phyloP scores from a whole-genome alignment of 2,888 invertebrate genomes.

The Petrophora chlorosata region DNA sequence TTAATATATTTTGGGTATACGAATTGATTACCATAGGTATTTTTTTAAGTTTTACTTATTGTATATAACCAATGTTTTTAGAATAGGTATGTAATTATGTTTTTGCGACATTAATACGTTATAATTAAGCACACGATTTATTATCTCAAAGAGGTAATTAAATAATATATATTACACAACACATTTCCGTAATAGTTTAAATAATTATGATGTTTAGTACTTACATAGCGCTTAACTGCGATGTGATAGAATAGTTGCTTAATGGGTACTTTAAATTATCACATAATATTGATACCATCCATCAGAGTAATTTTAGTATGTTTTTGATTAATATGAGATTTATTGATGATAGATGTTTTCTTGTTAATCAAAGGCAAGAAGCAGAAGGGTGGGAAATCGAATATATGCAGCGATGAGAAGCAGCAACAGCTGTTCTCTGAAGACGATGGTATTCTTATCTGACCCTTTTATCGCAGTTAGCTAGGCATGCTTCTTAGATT shows the following conservation, averaged over 20 bases:
- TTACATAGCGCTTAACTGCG: too few species aligned
- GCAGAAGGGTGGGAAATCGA: conserved; percentile 71
- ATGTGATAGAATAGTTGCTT: too few species aligned
- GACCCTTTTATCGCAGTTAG: conserved; percentile 33
- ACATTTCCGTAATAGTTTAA: too few species aligned
- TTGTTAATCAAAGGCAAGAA: conserved; percentile 79
- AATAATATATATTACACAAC: too few species aligned
- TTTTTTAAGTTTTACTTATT: background rate
- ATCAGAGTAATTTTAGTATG: conserved; percentile 1
- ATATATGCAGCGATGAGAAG: conserved; percentile 63
- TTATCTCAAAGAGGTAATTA: too few species aligned
- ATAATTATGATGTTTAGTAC: too few species aligned
- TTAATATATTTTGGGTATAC: too few species aligned
- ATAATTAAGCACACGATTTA: too few species aligned
- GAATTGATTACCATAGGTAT: background rate
- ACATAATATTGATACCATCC: background rate
- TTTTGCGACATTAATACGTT: background rate
- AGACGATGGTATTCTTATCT: conserved; percentile 68
- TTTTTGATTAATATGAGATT: conserved; percentile 14
- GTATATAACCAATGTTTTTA: background rate
- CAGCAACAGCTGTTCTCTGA: conserved; percentile 59
- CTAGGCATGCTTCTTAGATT: conserved; percentile 5
- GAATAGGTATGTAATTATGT: background rate
- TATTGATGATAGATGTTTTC: conserved; percentile 42
- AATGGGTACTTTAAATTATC: too few species aligned